Evolutionary conservation across 2,113 vertebrate genomes (phyloP).

Genomic region (Murina feae): DNA sequence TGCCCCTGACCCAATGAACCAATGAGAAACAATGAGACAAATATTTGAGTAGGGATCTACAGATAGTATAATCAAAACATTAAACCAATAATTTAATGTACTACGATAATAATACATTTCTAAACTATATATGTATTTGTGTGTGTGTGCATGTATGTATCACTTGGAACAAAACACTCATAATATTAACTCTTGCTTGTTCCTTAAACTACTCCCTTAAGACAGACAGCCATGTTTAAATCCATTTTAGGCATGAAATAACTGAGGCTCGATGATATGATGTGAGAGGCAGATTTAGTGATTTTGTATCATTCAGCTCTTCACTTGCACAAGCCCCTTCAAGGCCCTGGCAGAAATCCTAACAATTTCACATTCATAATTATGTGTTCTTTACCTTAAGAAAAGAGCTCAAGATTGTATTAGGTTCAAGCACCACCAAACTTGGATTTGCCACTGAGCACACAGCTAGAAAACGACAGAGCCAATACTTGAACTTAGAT

Average conservation of each 20-base stretch:
- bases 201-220: background rate
- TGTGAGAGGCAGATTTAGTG: background rate
- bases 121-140: background rate
- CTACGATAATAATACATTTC: background rate
- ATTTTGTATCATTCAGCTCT: background rate
- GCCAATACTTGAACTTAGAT: background rate
- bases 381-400: background rate
- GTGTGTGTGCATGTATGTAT: background rate
- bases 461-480: background rate
- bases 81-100: background rate
- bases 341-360: background rate
- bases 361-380: background rate
- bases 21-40: background rate
- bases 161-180: background rate
- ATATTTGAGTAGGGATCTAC: background rate
- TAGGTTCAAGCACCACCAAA: background rate
- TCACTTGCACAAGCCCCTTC: background rate
- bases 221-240: background rate
- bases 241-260: slow-evolving; percentile 24
- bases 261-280: background rate
- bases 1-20: background rate
- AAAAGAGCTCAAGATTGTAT: background rate
- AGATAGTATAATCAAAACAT: background rate
- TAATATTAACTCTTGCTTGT: background rate
- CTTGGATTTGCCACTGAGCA: background rate